Conservation (phyloP, 2,797 vertebrate genomes). For the Glyptemys insculpta region DNA sequence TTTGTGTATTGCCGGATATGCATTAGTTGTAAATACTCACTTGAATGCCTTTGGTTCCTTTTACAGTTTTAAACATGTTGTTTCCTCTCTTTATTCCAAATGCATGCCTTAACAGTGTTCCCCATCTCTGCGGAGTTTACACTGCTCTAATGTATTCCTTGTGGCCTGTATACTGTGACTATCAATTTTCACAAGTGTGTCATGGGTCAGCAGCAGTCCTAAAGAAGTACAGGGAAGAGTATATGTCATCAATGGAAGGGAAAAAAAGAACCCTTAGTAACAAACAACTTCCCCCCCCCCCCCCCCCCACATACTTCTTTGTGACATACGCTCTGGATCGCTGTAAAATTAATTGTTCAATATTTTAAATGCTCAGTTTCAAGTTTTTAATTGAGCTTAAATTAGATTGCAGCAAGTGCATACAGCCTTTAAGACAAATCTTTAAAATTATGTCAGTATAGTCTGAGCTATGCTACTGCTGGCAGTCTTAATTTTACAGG, state of each 20-base stretch:
- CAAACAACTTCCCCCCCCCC: background rate
- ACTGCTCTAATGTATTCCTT: conserved; percentile 52
- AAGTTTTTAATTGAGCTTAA: background rate
- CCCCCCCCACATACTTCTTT: background rate
- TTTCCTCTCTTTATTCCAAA: conserved; percentile 30
- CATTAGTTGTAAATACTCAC: background rate
- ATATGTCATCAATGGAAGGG: background rate
- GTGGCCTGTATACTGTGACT: conserved; percentile 39
- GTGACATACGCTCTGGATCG: background rate
- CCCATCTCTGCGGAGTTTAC: conserved; percentile 35
- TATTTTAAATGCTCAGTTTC: background rate
- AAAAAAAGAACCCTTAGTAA: conserved; percentile 4
- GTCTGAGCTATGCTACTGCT: background rate
- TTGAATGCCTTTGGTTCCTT: background rate
- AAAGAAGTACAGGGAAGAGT: background rate
- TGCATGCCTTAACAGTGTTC: conserved; percentile 35
- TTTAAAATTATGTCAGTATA: background rate
- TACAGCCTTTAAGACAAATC: background rate
- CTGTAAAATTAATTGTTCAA: background rate
- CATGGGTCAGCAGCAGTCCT: background rate
- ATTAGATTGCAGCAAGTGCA: background rate
- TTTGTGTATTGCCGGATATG: background rate
- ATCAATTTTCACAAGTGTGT: conserved; percentile 60
- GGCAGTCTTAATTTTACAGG: background rate
- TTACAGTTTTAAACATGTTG: conserved; percentile 18